These are phyloP conservation scores for Drosophila takahashii DNA, from an alignment of 1,140 invertebrate genomes.

Conservation along the genomic window DNA sequence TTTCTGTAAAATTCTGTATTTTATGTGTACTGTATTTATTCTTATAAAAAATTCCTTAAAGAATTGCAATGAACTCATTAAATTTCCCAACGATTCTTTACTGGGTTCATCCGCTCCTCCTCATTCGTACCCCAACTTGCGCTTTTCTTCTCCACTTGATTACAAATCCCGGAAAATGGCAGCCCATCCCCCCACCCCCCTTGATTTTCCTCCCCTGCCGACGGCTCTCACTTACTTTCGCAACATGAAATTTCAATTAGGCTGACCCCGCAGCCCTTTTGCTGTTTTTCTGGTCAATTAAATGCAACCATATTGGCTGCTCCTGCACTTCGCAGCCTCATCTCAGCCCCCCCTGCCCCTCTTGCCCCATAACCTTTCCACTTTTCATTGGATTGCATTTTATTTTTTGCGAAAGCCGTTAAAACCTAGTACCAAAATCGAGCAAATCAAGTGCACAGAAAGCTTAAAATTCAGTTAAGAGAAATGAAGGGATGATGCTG, in stretches of 20 bases:
- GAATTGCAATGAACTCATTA: neutral
- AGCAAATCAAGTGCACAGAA: neutral
- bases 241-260: constrained; percentile 83
- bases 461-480: neutral
- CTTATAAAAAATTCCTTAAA: too few relatives aligned
- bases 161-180: constrained; percentile 39
- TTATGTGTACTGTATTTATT: too few relatives aligned
- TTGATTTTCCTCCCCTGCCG: neutral
- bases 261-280: constrained; percentile 58
- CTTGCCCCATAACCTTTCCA: too few relatives aligned
- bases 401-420: constrained; percentile 10
- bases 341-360: neutral
- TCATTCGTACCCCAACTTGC: neutral
- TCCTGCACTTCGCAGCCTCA: constrained; percentile 2
- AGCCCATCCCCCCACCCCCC: neutral
- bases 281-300: constrained; percentile 81
- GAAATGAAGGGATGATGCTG: neutral
- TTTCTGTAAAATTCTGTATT: too few relatives aligned
- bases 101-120: neutral
- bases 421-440: constrained; percentile 7
- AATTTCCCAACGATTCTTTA: neutral
- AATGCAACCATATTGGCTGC: constrained; percentile 72
- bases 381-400: constrained; percentile 11
- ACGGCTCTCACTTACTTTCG: constrained; percentile 57
- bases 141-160: constrained; percentile 14